Conservation (phyloP, 2,797 vertebrate species). For the Fringilla coelebs region DNA sequence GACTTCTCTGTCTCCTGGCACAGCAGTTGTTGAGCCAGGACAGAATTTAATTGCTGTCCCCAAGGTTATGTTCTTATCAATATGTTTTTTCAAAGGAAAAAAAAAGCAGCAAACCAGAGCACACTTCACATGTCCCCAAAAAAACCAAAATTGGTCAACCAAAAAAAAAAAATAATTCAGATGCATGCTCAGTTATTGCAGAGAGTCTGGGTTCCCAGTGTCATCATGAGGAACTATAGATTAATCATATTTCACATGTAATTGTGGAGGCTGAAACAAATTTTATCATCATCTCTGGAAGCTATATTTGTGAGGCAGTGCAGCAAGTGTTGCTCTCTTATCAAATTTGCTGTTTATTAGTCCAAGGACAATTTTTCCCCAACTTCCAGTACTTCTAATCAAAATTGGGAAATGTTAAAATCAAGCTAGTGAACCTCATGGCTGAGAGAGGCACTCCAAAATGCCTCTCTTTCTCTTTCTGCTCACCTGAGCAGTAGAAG, state of each 20-base stretch:
- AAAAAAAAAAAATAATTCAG: neutral
- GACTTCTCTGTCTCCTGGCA: neutral
- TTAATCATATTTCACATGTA: neutral
- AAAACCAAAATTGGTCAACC: neutral
- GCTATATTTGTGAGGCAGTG: neutral
- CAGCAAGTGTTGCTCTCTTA: neutral
- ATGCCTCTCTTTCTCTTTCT: neutral
- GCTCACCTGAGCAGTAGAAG: neutral
- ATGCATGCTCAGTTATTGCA: neutral
- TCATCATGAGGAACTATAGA: neutral
- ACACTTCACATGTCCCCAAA: fast-evolving
- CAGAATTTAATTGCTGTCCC: neutral
- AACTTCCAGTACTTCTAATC: neutral
- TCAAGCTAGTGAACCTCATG: neutral
- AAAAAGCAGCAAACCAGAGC: neutral
- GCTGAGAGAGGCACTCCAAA: neutral
- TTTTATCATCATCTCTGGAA: neutral
- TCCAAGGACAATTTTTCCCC: neutral
- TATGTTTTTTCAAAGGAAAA: neutral
- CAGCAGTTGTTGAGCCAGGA: neutral
- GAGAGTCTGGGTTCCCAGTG: neutral
- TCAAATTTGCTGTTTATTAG: constrained; percentile 7
- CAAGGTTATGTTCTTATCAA: neutral
- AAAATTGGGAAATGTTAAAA: neutral
- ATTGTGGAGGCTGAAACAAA: neutral